Conservation (phyloP, 2,113 vertebrate species). For the Cariama cristata region DNA sequence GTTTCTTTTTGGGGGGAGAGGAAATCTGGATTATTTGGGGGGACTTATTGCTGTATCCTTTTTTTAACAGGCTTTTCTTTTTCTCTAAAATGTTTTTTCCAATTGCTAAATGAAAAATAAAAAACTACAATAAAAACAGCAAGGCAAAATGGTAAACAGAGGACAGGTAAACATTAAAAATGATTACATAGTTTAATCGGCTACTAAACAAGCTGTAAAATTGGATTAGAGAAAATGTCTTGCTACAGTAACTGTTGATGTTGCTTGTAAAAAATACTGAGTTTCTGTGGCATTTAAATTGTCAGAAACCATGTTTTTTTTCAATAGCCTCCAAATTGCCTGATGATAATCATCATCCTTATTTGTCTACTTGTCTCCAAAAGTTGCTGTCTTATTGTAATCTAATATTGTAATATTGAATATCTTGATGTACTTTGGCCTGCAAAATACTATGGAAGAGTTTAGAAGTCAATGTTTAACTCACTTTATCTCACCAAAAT, state of each 20-base stretch:
- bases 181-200: not conserved
- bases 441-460: not conserved
- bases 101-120: not conserved
- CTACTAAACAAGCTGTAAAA: not conserved
- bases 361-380: not conserved
- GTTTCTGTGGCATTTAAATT: not conserved
- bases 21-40: not conserved
- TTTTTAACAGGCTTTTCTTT: not conserved
- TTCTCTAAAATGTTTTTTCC: not conserved
- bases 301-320: not conserved
- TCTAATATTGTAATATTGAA: not conserved
- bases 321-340: not conserved
- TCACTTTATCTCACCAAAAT: not conserved
- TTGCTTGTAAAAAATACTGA: not conserved
- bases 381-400: not conserved
- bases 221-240: not conserved
- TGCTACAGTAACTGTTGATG: not conserved
- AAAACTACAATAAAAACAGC: not conserved
- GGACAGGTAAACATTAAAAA: not conserved
- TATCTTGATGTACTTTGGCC: not conserved
- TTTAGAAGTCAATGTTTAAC: slow-evolving; percentile 15
- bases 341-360: not conserved
- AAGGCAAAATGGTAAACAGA: not conserved
- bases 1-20: not conserved
- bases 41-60: not conserved